These are phyloP conservation scores for Tachysurus fulvidraco DNA, from an alignment of 2,113 vertebrate genomes.

Conservation along the genomic window DNA sequence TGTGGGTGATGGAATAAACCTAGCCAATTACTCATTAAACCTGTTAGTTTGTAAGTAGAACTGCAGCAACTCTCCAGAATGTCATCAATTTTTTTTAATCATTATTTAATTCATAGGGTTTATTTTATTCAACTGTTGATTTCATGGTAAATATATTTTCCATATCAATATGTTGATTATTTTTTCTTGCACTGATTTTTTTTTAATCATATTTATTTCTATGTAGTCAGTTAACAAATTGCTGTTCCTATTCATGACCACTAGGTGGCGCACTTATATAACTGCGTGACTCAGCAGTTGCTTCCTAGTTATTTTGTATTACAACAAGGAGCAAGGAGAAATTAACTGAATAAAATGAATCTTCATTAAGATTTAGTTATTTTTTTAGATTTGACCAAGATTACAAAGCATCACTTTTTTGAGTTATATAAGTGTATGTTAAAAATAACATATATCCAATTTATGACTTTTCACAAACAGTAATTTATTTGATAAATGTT, in stretches of 20 bases:
- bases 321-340: background rate
- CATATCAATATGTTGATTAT: background rate
- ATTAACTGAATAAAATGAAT: background rate
- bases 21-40: background rate
- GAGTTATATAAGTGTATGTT: background rate
- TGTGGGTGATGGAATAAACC: background rate
- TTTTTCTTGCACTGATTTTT: background rate
- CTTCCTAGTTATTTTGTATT: background rate
- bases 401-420: background rate
- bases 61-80: background rate
- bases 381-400: background rate
- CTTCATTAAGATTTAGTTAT: background rate
- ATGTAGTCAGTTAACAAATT: background rate
- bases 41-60: background rate
- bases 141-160: background rate
- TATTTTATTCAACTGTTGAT: background rate
- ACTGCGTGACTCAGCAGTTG: background rate
- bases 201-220: background rate
- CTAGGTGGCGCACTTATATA: background rate
- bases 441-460: background rate
- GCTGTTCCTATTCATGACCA: background rate
- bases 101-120: background rate
- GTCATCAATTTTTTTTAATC: background rate
- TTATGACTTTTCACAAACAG: too few species aligned
- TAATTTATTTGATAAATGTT: background rate